Evolutionary conservation across 2,797 vertebrate species (phyloP).

Genomic region (Cryptoprocta ferox): DNA sequence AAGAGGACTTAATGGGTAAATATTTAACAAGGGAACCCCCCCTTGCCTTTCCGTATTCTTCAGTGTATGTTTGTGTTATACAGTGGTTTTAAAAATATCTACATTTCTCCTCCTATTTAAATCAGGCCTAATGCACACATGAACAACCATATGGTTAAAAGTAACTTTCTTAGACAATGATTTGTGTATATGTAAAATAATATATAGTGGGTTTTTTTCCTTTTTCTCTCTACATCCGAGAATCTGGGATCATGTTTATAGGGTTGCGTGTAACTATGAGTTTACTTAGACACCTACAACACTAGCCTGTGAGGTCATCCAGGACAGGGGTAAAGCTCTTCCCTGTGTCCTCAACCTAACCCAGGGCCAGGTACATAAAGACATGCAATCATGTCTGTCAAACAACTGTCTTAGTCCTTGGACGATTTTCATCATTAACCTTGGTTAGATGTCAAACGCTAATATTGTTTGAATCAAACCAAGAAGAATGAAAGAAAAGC

Average conservation of each 20-base stretch:
- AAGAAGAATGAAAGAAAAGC: slow-evolving; percentile 30
- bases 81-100: slow-evolving; percentile 1
- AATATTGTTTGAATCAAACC: slow-evolving; percentile 30
- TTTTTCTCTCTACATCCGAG: neutral
- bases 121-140: slow-evolving; percentile 55
- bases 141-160: slow-evolving; percentile 55
- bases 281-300: neutral
- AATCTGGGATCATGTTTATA: neutral
- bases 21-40: slow-evolving; percentile 62
- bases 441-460: slow-evolving; percentile 54
- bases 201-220: neutral
- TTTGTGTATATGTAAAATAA: slow-evolving; percentile 42
- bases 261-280: neutral
- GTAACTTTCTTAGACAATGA: slow-evolving; percentile 45
- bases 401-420: neutral
- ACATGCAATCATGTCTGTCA: neutral
- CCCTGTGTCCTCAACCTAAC: neutral
- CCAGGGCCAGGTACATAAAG: neutral
- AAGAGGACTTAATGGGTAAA: slow-evolving; percentile 31
- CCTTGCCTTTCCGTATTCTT: slow-evolving; percentile 72
- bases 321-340: neutral
- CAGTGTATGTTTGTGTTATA: neutral
- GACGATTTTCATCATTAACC: neutral
- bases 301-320: neutral
- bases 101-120: slow-evolving; percentile 58